These are phyloP conservation scores for Omphaloscelis lunosa DNA, from an alignment of 2,888 invertebrate genomes.

Conservation along the genomic window DNA sequence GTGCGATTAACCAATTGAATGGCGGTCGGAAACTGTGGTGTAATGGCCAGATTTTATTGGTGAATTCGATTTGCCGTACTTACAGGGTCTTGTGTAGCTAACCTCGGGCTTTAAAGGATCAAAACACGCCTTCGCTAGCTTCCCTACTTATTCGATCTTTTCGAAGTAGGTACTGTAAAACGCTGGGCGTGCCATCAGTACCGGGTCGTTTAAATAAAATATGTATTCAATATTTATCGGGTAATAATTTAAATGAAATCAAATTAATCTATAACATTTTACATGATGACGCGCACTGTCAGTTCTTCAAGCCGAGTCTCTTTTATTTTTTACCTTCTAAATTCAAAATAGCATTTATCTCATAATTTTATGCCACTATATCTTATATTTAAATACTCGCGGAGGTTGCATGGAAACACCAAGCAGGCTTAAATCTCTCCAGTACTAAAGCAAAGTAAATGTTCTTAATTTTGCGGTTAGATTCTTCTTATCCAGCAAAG, in stretches of 20 bases:
- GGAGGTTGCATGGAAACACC: background rate
- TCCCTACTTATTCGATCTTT: constrained; percentile 41
- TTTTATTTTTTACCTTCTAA: background rate
- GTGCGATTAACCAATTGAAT: constrained; percentile 58
- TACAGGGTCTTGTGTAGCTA: constrained; percentile 51
- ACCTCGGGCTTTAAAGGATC: constrained; percentile 53
- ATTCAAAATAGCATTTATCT: background rate
- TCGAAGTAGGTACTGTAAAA: constrained; percentile 32
- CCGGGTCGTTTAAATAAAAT: background rate
- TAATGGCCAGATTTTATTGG: constrained; percentile 63
- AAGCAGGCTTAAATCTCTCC: background rate
- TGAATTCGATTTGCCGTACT: constrained; percentile 61
- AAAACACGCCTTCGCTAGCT: constrained; percentile 37
- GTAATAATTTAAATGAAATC: background rate
- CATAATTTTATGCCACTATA: background rate
- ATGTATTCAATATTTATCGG: background rate
- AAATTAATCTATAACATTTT: background rate
- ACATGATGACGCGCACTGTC: background rate
- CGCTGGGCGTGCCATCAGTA: background rate
- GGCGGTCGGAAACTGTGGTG: constrained; percentile 43
- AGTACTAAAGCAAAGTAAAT: constrained; percentile 15
- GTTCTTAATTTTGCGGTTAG: constrained; percentile 29
- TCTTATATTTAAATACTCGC: background rate
- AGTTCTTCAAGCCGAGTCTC: background rate
- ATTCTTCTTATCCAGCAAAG: constrained; percentile 23